Evolutionary conservation across 2,113 vertebrate genomes (phyloP).

Genomic region (Pipra filicauda): DNA sequence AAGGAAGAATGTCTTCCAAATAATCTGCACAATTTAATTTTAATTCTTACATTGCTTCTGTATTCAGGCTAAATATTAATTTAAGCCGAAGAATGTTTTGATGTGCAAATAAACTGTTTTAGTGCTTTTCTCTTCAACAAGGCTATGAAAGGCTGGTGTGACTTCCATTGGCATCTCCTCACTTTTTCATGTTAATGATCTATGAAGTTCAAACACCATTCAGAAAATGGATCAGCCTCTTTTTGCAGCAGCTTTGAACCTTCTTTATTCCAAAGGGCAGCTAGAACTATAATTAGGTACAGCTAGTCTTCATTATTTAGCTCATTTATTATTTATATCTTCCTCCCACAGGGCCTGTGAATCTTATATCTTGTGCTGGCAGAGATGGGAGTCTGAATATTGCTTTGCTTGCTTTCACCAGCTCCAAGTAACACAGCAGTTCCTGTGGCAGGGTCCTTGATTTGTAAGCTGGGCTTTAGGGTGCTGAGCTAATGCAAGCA

Average conservation of each 20-base stretch:
- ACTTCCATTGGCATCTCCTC: background rate
- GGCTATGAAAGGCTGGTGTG: background rate
- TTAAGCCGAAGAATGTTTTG: background rate
- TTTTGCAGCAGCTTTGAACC: constrained; percentile 38
- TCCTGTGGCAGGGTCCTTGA: background rate
- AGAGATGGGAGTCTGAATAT: background rate
- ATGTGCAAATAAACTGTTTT: background rate
- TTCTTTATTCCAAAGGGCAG: constrained; percentile 26
- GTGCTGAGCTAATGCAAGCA: background rate
- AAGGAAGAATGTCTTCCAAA: background rate
- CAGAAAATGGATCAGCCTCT: background rate
- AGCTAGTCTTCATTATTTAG: constrained; percentile 26
- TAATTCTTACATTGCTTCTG: background rate
- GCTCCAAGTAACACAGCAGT: background rate
- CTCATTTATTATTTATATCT: constrained; percentile 49
- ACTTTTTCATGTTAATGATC: background rate
- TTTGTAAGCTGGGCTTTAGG: background rate
- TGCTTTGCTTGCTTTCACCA: background rate
- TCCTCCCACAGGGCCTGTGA: background rate
- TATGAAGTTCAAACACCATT: background rate
- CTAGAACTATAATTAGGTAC: constrained; percentile 30
- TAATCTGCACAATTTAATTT: background rate
- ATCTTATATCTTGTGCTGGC: background rate
- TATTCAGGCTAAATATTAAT: background rate
- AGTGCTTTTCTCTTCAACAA: background rate